A percentile compares a stretch with the other conserved stretches of the same genome.
These are phyloP conservation scores for Gastrophysa polygoni DNA, from an alignment of 2,888 invertebrate species.

Conservation along the genomic window DNA sequence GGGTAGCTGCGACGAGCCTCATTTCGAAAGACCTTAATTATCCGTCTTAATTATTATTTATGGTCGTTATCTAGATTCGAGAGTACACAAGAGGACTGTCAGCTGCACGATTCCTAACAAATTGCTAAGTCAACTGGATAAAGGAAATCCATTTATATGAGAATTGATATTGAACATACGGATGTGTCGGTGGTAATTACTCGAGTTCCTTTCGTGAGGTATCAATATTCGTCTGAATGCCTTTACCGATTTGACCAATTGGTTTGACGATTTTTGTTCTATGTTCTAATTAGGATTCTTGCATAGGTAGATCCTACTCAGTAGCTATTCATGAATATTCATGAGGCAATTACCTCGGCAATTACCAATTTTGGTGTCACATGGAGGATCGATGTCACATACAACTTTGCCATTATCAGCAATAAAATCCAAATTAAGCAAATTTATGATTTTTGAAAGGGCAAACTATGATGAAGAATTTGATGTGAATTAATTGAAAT, in stretches of 20 bases:
- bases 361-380: too few relatives aligned
- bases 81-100: constrained; percentile 37
- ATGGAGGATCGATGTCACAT: too few relatives aligned
- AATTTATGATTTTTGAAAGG: too few relatives aligned
- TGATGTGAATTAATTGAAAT: too few relatives aligned
- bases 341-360: too few relatives aligned
- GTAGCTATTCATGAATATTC: too few relatives aligned
- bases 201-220: constrained; percentile 19
- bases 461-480: too few relatives aligned
- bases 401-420: too few relatives aligned
- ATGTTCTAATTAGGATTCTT: constrained; percentile 29
- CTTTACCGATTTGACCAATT: constrained; percentile 19
- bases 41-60: constrained; percentile 39
- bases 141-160: constrained; percentile 40
- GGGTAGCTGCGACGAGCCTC: constrained; percentile 23
- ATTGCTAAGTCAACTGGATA: constrained; percentile 36
- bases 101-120: constrained; percentile 39
- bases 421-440: too few relatives aligned
- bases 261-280: constrained; percentile 9
- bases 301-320: too few relatives aligned
- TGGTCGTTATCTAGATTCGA: constrained; percentile 34
- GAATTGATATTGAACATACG: constrained; percentile 39
- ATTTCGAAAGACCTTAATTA: constrained; percentile 34
- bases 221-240: constrained; percentile 27
- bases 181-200: constrained; percentile 34